Evolutionary conservation across 2,113 vertebrate species (phyloP), one percentile per base, ranked within the genome.

Genomic region (Hemiprocne comata): DNA sequence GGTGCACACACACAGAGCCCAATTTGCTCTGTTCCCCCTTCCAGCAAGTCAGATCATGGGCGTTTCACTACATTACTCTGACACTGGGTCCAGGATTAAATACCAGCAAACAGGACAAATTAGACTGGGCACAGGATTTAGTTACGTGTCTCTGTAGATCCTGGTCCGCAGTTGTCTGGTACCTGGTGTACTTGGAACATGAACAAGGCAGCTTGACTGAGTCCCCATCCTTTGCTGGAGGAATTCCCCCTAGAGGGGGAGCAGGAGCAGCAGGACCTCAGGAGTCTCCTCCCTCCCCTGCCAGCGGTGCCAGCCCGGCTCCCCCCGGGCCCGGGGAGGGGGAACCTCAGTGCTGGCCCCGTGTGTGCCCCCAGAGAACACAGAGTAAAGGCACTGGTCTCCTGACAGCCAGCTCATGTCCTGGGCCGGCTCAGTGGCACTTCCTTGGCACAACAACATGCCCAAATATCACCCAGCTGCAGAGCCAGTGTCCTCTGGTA

Each of bases 61-160:
- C 28, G 2, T 26, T 82, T 55, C n/a, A 23, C 33, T 28, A 1
- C 10, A 1, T 31, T 11, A 3, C 61, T 46, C 26, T 24, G 61
- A 9, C 50, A 21, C 6, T 7, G 53, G 3, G 5, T 60, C 51
- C n/a, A 7, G 28, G 46, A 16, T 48, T 10, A 82, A 54, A 54
- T 11, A 6, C 58, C 15, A 8, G 53, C 18, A 15, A 44, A n/a
- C 15, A 21, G 46, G 25, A 28, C 10, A 60, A 40, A 36, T 12
- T 9, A 19, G 40, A 24, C 1, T 16, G 33, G 64, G 57, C 55
- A n/a, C 33, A 38, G 42, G 15, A 31, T 86, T 42, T 29, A 44
- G 28, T 13, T 17, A 19, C 1, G 0, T 19, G 12, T 10, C 34
- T 8, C 2, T 42, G 16, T 23, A 42, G 69, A 36, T 55, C 36